phyloP scores from a whole-genome alignment of 1,140 invertebrate species.

The Euwallacea fornicatus region DNA sequence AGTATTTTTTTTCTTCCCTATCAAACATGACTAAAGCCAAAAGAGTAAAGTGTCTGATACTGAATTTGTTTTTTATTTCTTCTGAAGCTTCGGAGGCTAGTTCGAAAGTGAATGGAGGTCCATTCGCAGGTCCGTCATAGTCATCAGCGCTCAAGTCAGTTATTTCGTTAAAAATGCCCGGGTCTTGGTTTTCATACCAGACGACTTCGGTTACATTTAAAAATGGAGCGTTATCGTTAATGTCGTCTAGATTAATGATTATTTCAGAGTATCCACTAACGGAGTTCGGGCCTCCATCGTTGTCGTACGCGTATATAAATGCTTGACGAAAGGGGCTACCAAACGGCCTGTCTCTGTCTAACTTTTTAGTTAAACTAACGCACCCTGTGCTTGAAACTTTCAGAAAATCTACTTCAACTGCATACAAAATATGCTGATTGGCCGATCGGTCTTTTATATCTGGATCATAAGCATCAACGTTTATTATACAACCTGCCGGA shows the following conservation, averaged over 20 bases:
- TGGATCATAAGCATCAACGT: constrained; percentile 77
- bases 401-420: constrained; percentile 68
- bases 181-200: constrained; percentile 76
- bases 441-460: constrained; percentile 74
- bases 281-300: constrained; percentile 66
- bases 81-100: constrained; percentile 68
- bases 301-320: constrained; percentile 80
- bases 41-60: constrained; percentile 51
- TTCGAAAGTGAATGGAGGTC: constrained; percentile 75
- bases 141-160: constrained; percentile 75
- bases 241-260: constrained; percentile 75
- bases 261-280: constrained; percentile 68
- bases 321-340: constrained; percentile 84
- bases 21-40: constrained; percentile 76
- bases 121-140: constrained; percentile 75
- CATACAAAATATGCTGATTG: constrained; percentile 77
- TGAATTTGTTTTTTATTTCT: constrained; percentile 73
- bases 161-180: constrained; percentile 61
- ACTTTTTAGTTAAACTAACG: constrained; percentile 68
- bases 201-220: constrained; percentile 77
- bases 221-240: constrained; percentile 89
- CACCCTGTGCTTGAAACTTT: constrained; percentile 72
- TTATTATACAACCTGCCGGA: constrained; percentile 65
- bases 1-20: constrained; percentile 85
- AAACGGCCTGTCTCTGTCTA: constrained; percentile 85